Base-by-base conservation (phyloP, 2,888 invertebrate genomes). In the Linnaemya tessellans region DNA sequence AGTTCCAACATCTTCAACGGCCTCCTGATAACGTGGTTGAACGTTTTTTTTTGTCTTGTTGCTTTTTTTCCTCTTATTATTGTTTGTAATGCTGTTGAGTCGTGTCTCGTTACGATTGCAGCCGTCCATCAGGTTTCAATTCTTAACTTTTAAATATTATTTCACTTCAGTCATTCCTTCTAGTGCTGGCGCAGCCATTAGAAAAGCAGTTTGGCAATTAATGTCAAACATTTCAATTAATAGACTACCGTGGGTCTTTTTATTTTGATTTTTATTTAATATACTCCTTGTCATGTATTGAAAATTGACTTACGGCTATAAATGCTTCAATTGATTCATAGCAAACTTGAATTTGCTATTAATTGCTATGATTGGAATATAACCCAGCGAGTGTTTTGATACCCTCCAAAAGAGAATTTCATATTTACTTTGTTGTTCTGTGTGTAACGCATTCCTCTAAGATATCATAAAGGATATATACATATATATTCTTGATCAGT, bases 151-250 rank as follows among this genome's bases (percentile, higher is more conserved):
- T 54, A 20, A 65, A 3, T 65, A 65, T 56, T 30, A 15, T 54
- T 35, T 71, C 41, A 46, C 20, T 43, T 25, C n/a, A 38, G 8
- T 56, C 38, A 41, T 41, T 22, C 20, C 13, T n/a, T 13, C 7
- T 22, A 65, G 18, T 15, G 30, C 38, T 41, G 15, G 64, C 25
- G n/a, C 35, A 54, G n/a, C 68, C 74, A 74, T 79, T 82, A 60
- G 65, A 84, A 60, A n/a, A 74, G 56, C 73, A 80, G 86, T 83
- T 84, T 80, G 82, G 84, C 84, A 79, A 84, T 86, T 86, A 84
- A 86, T 84, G 86, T 87, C 84, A 86, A 74, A 83, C 84, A 79
- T 86, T 84, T 87, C 74, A 83, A 82, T 80, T 86, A 87, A 87
- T 84, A 73, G 64, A 86, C 84, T 84, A 74, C 81, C 68, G 73